Evolutionary conservation across 2,888 invertebrate species (phyloP).

Genomic region (Epicampocera succincta): DNA sequence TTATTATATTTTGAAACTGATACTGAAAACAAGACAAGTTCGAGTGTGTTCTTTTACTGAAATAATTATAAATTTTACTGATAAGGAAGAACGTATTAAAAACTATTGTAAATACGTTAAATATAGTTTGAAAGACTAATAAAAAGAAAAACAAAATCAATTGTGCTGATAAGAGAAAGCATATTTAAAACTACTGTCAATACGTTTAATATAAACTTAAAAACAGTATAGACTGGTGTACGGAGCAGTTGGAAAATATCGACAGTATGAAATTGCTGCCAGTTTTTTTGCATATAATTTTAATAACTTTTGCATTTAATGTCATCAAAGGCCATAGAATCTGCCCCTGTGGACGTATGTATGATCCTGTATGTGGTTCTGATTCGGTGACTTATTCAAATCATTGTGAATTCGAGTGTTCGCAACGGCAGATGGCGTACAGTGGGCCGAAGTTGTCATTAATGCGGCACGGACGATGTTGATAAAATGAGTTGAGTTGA

Average conservation of each 20-base stretch:
- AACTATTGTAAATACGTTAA: no score
- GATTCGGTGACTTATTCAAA: conserved; percentile 75
- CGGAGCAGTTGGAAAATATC: conserved; percentile 26
- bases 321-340: conserved; percentile 44
- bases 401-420: conserved; percentile 76
- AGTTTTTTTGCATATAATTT: conserved; percentile 61
- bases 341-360: conserved; percentile 77
- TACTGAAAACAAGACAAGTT: no score
- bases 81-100: no score
- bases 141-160: background rate
- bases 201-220: no score
- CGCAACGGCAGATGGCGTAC: conserved; percentile 70
- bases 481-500: background rate
- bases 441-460: conserved; percentile 74
- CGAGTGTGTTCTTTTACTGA: no score
- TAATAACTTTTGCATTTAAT: conserved; percentile 67
- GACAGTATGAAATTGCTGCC: conserved; percentile 73
- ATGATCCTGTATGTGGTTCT: conserved; percentile 76
- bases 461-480: conserved; percentile 74
- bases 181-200: no score
- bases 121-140: background rate
- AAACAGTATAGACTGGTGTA: no score
- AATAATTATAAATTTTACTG: no score
- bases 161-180: background rate
- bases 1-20: no score